Percentiles rank a stretch among this genome's conserved stretches.
phyloP scores from a whole-genome alignment of 1,140 invertebrate genomes.

The Pogonomyrmex californicus region DNA sequence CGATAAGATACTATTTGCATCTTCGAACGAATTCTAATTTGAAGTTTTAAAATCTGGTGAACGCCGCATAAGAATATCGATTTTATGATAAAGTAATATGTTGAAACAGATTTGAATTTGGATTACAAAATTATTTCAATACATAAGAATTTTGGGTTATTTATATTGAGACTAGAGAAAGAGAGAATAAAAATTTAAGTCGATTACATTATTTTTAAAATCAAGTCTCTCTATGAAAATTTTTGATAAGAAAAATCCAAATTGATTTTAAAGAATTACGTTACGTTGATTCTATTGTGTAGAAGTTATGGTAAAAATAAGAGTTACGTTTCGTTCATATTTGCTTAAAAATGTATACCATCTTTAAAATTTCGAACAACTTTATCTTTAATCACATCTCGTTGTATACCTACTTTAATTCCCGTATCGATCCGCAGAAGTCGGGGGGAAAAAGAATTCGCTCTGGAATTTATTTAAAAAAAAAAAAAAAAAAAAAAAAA shows the following conservation, averaged over 20 bases:
- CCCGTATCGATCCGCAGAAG: constrained; percentile 18
- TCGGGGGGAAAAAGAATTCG: constrained; percentile 5
- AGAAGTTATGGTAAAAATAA: background rate
- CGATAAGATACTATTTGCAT: constrained; percentile 20
- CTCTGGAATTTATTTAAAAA: constrained; percentile 32
- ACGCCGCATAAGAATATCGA: background rate
- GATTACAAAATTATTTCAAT: background rate
- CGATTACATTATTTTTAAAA: background rate
- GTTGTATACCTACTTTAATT: background rate
- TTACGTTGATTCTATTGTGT: background rate
- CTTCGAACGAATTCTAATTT: constrained; percentile 36
- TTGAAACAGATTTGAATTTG: background rate
- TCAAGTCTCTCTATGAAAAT: background rate
- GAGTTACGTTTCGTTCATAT: background rate
- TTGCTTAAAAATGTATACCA: background rate
- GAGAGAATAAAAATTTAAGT: background rate
- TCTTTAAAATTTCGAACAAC: background rate
- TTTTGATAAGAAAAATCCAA: background rate
- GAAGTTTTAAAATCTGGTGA: constrained; percentile 16
- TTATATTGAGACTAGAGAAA: background rate
- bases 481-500: constrained; percentile 4
- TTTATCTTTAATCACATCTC: constrained; percentile 10
- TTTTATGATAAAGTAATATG: constrained; percentile 10
- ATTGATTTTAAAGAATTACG: constrained; percentile 3
- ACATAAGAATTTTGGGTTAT: background rate